These are phyloP conservation scores for Charaxes varanes DNA, from an alignment of 1,140 invertebrate species.

Conservation along the genomic window DNA sequence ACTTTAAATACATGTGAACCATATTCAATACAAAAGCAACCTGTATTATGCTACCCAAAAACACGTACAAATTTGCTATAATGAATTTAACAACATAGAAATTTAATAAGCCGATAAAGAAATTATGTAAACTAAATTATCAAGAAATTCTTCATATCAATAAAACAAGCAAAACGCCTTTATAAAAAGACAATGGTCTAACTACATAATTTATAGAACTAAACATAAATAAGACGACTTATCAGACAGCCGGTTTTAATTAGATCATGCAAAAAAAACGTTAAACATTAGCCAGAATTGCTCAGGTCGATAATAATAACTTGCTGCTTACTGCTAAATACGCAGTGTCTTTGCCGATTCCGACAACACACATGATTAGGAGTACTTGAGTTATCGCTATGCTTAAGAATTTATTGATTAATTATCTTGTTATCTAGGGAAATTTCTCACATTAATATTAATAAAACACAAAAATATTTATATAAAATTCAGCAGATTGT, in stretches of 20 bases:
- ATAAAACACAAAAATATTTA: conserved; percentile 25
- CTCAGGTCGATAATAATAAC: conserved; percentile 57
- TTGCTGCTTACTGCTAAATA: conserved; percentile 47
- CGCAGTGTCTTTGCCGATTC: conserved; percentile 50
- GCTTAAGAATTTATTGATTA: conserved; percentile 6
- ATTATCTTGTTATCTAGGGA: not conserved
- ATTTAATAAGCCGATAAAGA: too few relatives aligned
- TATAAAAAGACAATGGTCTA: too few relatives aligned
- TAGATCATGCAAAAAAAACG: not conserved
- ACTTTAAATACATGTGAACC: too few relatives aligned
- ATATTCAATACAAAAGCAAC: too few relatives aligned
- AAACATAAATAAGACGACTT: too few relatives aligned
- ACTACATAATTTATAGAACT: too few relatives aligned
- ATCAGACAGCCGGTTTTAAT: not conserved
- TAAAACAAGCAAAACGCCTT: too few relatives aligned
- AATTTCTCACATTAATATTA: conserved; percentile 1
- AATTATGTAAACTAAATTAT: too few relatives aligned
- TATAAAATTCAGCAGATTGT: conserved; percentile 49
- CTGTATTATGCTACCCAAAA: too few relatives aligned
- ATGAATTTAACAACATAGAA: too few relatives aligned
- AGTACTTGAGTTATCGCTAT: conserved; percentile 1
- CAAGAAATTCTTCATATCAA: too few relatives aligned
- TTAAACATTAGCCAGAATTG: conserved; percentile 12
- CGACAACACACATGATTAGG: conserved; percentile 26
- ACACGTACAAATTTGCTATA: too few relatives aligned